Evolutionary conservation across 2,797 vertebrate species (phyloP), one percentile per base, ranked within the genome.

Genomic region (Spizella passerina): DNA sequence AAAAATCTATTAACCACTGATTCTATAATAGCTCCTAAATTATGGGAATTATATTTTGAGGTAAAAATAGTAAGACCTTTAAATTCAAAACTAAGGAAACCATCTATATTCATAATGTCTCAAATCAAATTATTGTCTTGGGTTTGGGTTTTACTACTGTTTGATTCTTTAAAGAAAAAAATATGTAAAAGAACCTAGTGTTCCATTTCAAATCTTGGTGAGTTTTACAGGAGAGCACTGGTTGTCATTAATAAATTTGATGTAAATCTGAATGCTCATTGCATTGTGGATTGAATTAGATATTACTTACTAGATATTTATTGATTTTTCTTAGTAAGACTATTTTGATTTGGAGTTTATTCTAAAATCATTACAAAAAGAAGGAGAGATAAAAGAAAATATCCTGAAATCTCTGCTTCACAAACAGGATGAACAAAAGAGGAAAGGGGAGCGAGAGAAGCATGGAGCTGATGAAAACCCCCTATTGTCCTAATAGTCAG

Each of bases 61-160:
- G 22, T 87, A 91, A 91, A 91, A 96, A 88, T 73, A 92, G 47
- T 87, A 94, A 52, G 6, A 11, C 17, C 73, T 93, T 91, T 69
- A 87, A 93, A 96, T 93, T 56, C 27, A 83, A 82, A 94, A 60
- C 20, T 63, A 81, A 77, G 34, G 56, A 86, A 82, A 46, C 7
- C 27, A 44, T 44, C 11, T 71, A 27, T 71, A 38, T 72, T 80
- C 52, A 77, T 20, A 69, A 80, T 8, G 8, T 6, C 20, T 87
- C 41, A 88, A 91, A 87, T 70, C 22, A 84, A 69, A 72, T n/a
- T 0, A 39, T 11, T 79, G 18, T 12, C 32, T 66, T 38, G 14
- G 10, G 14, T 30, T 60, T 59, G 22, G 9, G 9, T 12, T 65
- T 86, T 68, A 60, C 29, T 81, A 39, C 9, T 57, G 7, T 39